Percentiles rank a stretch among this genome's conserved stretches.
These are phyloP conservation scores for Stictonetta naevosa DNA, from an alignment of 2,113 vertebrate genomes.

Conservation along the genomic window DNA sequence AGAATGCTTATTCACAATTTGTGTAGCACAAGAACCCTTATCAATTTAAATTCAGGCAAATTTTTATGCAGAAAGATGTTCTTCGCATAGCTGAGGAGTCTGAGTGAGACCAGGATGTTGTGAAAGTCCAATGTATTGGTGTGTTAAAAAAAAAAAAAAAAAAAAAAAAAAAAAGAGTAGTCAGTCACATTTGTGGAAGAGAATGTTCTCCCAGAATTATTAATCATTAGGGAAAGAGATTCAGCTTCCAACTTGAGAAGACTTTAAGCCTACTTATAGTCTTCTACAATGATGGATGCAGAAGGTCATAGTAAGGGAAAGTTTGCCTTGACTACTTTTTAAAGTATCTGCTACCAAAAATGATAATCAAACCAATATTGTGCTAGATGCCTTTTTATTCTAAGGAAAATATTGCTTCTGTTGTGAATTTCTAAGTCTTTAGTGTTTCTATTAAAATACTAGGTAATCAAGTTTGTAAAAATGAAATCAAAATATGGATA, in stretches of 20 bases:
- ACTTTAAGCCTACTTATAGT: not conserved
- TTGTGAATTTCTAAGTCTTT: not conserved
- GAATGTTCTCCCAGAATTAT: not conserved
- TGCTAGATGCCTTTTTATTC: not conserved
- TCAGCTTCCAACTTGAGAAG: not conserved
- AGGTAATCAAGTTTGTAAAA: not conserved
- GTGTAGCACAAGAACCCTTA: not conserved
- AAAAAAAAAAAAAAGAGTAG: not conserved
- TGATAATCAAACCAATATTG: not conserved
- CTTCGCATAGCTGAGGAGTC: not conserved
- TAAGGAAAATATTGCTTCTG: not conserved
- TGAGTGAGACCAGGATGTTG: not conserved
- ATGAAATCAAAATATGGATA: not conserved
- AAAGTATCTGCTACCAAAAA: accelerated
- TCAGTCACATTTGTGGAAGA: not conserved
- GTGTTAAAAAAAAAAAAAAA: not conserved
- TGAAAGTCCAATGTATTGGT: not conserved
- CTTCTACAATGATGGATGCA: not conserved
- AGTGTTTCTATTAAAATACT: not conserved
- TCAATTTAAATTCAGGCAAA: not conserved
- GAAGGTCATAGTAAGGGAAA: not conserved
- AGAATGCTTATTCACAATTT: not conserved
- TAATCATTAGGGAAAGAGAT: not conserved
- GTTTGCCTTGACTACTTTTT: not conserved
- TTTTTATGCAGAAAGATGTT: not conserved